Conservation (phyloP, 2,888 invertebrate species). For the Drosophila falleni region DNA sequence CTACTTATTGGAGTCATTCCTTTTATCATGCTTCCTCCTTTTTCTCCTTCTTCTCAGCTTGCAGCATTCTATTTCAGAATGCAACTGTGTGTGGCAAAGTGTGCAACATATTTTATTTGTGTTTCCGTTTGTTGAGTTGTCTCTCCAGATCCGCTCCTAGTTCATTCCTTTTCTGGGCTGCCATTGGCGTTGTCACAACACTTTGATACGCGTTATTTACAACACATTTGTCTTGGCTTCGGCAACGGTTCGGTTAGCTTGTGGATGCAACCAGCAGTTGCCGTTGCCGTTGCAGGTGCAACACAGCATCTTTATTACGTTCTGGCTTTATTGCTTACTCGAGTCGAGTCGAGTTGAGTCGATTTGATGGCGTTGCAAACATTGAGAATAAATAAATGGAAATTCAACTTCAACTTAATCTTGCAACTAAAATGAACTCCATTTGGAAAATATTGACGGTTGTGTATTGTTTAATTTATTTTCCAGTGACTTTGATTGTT, state of each 20-base stretch:
- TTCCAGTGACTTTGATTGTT: slow-evolving; percentile 23
- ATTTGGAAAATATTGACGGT: slow-evolving; percentile 5
- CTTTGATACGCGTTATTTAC: slow-evolving; percentile 73
- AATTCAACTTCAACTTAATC: slow-evolving; percentile 21
- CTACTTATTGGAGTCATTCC: slow-evolving; percentile 45
- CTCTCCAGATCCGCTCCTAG: neutral
- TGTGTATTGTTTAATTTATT: slow-evolving; percentile 4
- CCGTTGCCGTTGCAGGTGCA: slow-evolving; percentile 23
- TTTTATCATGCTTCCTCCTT: neutral
- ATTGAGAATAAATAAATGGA: slow-evolving; percentile 25
- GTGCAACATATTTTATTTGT: slow-evolving; percentile 75
- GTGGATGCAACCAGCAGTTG: slow-evolving; percentile 17
- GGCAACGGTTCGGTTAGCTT: slow-evolving; percentile 40
- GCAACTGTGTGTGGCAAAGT: slow-evolving; percentile 64
- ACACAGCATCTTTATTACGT: slow-evolving; percentile 37
- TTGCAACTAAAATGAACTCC: slow-evolving; percentile 9
- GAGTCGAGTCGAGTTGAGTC: neutral
- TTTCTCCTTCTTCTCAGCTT: neutral
- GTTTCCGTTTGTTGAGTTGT: slow-evolving; percentile 45
- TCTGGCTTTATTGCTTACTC: slow-evolving; percentile 26
- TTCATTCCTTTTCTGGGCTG: slow-evolving; percentile 23
- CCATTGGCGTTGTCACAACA: slow-evolving; percentile 64
- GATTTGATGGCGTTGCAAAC: slow-evolving; percentile 13
- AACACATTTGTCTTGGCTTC: slow-evolving; percentile 76
- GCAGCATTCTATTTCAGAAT: slow-evolving; percentile 23